Conservation (phyloP, 2,113 vertebrate genomes). For the Thalassoma bifasciatum region DNA sequence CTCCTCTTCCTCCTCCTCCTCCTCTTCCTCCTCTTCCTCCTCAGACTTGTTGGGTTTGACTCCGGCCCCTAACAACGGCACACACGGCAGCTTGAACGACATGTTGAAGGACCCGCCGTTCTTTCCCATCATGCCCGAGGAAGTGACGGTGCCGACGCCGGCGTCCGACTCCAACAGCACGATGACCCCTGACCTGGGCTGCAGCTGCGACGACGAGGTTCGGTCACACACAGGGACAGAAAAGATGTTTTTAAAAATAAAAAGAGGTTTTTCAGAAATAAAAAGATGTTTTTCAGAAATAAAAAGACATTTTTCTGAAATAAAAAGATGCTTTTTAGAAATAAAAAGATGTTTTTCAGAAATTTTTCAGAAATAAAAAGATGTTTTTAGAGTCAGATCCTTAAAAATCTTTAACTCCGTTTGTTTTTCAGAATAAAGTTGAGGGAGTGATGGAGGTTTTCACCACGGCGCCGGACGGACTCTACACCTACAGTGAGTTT, state of each 20-base stretch:
- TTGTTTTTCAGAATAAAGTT: constrained; percentile 89
- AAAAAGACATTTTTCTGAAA: too few relatives aligned
- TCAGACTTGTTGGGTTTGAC: constrained; percentile 93
- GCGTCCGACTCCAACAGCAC: constrained; percentile 70
- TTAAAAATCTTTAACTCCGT: not conserved
- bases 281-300: too few relatives aligned
- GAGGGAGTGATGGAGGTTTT: constrained; percentile 87
- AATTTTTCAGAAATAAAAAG: too few relatives aligned
- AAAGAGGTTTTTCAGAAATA: too few relatives aligned
- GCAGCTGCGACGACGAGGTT: constrained; percentile 95
- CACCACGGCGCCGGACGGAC: constrained; percentile 80
- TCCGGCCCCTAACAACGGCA: constrained; percentile 96
- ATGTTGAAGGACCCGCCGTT: constrained; percentile 85
- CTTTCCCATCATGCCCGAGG: constrained; percentile 88
- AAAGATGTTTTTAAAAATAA: too few relatives aligned
- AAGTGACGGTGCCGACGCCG: constrained; percentile 87
- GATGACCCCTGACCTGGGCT: constrained; percentile 87
- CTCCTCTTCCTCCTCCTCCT: not conserved
- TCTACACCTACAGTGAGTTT: constrained; percentile 62
- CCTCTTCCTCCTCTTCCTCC: not conserved
- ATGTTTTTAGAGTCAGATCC: too few relatives aligned
- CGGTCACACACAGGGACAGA: too few relatives aligned
- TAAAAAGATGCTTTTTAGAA: too few relatives aligned
- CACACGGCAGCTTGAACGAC: constrained; percentile 94
- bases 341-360: too few relatives aligned